A percentile compares a stretch with the other conserved stretches of the same genome.
phyloP scores from a whole-genome alignment of 1,140 invertebrate genomes.

The Tetraneura akinire region DNA sequence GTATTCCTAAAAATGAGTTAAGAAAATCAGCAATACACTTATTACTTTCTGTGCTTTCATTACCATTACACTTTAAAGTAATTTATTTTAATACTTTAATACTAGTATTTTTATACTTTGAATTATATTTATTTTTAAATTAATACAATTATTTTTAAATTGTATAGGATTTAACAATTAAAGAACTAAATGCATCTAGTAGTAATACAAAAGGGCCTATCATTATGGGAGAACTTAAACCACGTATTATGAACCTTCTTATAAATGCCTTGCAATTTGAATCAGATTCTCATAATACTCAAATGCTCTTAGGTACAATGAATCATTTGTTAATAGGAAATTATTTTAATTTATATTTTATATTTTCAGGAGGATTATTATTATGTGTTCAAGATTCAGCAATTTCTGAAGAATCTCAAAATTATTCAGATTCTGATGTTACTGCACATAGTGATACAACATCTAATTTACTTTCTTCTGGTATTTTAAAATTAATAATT shows the following conservation, averaged over 20 bases:
- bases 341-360: conserved; percentile 39
- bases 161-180: conserved; percentile 70
- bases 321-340: conserved; percentile 41
- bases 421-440: conserved; percentile 63
- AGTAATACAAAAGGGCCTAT: conserved; percentile 21
- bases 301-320: conserved; percentile 77
- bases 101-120: background rate
- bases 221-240: conserved; percentile 72
- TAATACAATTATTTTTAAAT: conserved; percentile 28
- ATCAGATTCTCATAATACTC: conserved; percentile 83
- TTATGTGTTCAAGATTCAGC: conserved; percentile 82
- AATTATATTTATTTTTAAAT: background rate
- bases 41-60: conserved; percentile 81
- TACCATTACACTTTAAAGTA: conserved; percentile 89
- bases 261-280: conserved; percentile 85
- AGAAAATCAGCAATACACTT: conserved; percentile 87
- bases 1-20: conserved; percentile 76
- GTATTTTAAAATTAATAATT: conserved; percentile 60
- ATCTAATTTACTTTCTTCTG: conserved; percentile 71
- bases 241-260: conserved; percentile 79
- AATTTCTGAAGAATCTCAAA: conserved; percentile 72
- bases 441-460: conserved; percentile 63
- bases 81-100: too few species aligned
- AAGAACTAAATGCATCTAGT: conserved; percentile 64
- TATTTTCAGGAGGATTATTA: conserved; percentile 67